phyloP scores from a whole-genome alignment of 1,140 invertebrate species.

The Anagrus nilaparvatae region DNA sequence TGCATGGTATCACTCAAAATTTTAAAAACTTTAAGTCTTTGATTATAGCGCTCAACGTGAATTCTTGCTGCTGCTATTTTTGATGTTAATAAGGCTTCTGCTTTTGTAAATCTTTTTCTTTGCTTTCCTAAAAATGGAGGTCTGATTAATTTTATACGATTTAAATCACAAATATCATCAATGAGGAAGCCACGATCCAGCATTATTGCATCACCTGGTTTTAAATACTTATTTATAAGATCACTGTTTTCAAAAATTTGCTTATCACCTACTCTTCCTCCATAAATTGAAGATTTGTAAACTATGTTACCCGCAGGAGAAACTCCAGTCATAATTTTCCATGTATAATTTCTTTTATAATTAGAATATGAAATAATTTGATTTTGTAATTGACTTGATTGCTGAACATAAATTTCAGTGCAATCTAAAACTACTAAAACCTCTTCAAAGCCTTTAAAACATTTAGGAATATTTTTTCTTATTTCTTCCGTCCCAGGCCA shows the following conservation, averaged over 20 bases:
- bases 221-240: slow-evolving; percentile 11
- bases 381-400: slow-evolving; percentile 16
- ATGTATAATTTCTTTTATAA: slow-evolving; percentile 25
- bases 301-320: slow-evolving; percentile 24
- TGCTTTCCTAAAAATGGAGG: slow-evolving; percentile 14
- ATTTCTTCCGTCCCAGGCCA: slow-evolving; percentile 13
- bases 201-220: slow-evolving; percentile 13
- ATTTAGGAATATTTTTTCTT: slow-evolving; percentile 13
- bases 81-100: slow-evolving; percentile 17
- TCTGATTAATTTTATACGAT: slow-evolving; percentile 14
- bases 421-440: slow-evolving; percentile 20
- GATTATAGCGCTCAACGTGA: slow-evolving; percentile 18
- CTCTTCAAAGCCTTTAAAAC: slow-evolving; percentile 17
- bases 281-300: slow-evolving; percentile 26
- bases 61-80: slow-evolving; percentile 22
- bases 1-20: slow-evolving; percentile 13
- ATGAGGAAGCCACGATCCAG: slow-evolving; percentile 19
- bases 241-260: slow-evolving; percentile 19
- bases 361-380: slow-evolving; percentile 18
- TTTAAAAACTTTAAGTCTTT: slow-evolving; percentile 18
- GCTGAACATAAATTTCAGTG: slow-evolving; percentile 19
- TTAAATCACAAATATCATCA: slow-evolving; percentile 16
- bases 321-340: slow-evolving; percentile 28
- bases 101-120: slow-evolving; percentile 17
- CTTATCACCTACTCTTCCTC: slow-evolving; percentile 25